Evolutionary conservation across 64 coral and sea anemone genomes (phyloP), one percentile per base, ranked within the genome.

Genomic region (Stichodactyla helianthus): DNA sequence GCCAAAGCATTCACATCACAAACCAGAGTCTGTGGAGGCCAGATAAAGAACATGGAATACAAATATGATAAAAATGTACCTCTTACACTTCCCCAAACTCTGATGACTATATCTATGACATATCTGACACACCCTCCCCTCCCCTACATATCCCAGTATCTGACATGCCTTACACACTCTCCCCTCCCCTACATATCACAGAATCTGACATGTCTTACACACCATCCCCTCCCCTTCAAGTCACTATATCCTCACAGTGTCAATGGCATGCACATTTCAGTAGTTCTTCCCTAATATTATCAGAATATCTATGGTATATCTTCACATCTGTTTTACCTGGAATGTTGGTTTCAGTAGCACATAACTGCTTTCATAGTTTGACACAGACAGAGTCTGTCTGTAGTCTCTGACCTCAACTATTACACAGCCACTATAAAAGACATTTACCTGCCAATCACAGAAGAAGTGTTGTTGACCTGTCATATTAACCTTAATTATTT

Each of bases 391-490:
- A 77, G 85, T 92, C 62, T 94, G 93, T 23, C 97, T 90, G 80
- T 93, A 95, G 64, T 99, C 97, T 70, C 97, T 88, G 14, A 99
- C 97, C 77, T 99, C 97, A 2, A 99, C 97, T 90, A 99, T 95
- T 17, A 99, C 93, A 86, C 97, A 99, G 5, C 97, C 97, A 89
- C 93, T 99, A 56, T 99, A 99, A 85, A 99, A 99, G 28, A 99
- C 86, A 84, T 91, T 95, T 20, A 87, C 93, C 93, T 94, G 28
- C 25, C 61, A 87, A 86, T 18, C 59, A 51, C 16, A 86, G 20
- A 14, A 86, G 55, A 28, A 54, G 51, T 26, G 60, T 52, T 20
- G 12, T 86, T 79, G 53, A 81, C 79, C 79, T 52, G 35, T 81
- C 13, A 81, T 50, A 12, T 54, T 1, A 68, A 68, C 5, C 18